These are phyloP conservation scores for Pelosia muscerda DNA, from an alignment of 2,888 invertebrate species.

Conservation along the genomic window DNA sequence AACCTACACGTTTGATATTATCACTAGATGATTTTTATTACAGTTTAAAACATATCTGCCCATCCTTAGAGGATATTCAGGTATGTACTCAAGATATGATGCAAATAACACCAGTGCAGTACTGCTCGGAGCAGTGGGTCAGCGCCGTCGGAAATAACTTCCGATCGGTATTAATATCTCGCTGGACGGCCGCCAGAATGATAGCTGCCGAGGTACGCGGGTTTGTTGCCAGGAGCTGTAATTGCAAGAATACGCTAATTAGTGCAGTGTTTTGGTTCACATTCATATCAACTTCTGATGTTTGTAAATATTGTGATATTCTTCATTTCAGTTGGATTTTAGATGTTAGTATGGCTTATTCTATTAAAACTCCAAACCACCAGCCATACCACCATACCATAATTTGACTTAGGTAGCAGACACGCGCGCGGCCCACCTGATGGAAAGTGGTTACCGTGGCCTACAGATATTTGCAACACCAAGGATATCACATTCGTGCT, in stretches of 20 bases:
- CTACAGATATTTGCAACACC: too few relatives aligned
- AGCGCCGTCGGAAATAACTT: conserved; percentile 37
- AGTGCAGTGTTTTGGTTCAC: background rate
- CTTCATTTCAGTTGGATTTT: background rate
- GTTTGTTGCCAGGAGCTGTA: conserved; percentile 12
- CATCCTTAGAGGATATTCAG: background rate
- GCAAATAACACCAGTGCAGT: conserved; percentile 2
- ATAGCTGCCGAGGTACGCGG: conserved; percentile 15
- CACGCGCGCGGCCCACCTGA: too few relatives aligned
- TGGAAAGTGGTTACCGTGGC: too few relatives aligned
- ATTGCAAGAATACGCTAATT: conserved; percentile 8
- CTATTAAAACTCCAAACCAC: too few relatives aligned
- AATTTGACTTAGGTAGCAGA: too few relatives aligned
- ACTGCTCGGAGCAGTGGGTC: conserved; percentile 19
- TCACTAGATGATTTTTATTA: too few relatives aligned
- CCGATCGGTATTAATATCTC: conserved; percentile 44
- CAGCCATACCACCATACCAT: too few relatives aligned
- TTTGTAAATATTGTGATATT: background rate
- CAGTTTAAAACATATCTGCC: background rate
- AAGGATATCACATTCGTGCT: too few relatives aligned
- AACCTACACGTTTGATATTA: too few relatives aligned
- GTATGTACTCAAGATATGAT: conserved; percentile 13
- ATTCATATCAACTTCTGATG: background rate
- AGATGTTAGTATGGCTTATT: too few relatives aligned
- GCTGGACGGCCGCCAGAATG: conserved; percentile 48